Base-by-base conservation (phyloP, 2,797 vertebrate species). In the Melanotaenia parkinsoni region DNA sequence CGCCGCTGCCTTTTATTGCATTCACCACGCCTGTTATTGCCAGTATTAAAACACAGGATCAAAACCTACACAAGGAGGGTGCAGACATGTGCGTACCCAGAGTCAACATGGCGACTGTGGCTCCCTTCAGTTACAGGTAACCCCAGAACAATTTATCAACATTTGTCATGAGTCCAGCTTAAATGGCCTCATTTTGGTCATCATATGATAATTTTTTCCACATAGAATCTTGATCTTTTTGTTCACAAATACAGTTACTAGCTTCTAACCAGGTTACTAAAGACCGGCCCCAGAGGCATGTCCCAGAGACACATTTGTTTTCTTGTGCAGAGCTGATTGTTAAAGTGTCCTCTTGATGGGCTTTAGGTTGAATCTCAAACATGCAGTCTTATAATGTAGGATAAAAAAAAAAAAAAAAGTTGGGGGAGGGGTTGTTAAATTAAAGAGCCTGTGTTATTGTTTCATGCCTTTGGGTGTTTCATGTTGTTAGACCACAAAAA, bases 61-160 rank as follows among this genome's bases (percentile, higher is more conserved):
- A 67, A 14, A 24, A 22, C 35, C 38, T 11, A 1, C 61, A 78
- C 4, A 50, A 75, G 18, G 83, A 92, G 28, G 62, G 79, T 12
- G 65, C 38, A 57, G 89, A 90, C 57, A 79, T 74, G 1, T 81
- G 80, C 0, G 86, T 91, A 51, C 94, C 86, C 43, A 95, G 86
- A 70, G 95, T 96, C 0, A 93, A 96, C 90, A 97, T 96, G 28
- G 97, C 96, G 6, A 95, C 97, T 0, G 96, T 98, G 57, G 96
- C 97, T 40, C 97, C 97, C 5, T 98, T 98, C 91, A 96, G 93
- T 82, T 97, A 96, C 93, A 93, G 95, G 96, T 96, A 56, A 75
- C 26, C 33, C 1, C 54, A 32, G 9, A 35, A 43, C n/a, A 33
- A n/a, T 68, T 70, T 20, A 40, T 63, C 26, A 67, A 28, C 24